phyloP scores from a whole-genome alignment of 2,113 vertebrate genomes.

The Proterorhinus semilunaris region DNA sequence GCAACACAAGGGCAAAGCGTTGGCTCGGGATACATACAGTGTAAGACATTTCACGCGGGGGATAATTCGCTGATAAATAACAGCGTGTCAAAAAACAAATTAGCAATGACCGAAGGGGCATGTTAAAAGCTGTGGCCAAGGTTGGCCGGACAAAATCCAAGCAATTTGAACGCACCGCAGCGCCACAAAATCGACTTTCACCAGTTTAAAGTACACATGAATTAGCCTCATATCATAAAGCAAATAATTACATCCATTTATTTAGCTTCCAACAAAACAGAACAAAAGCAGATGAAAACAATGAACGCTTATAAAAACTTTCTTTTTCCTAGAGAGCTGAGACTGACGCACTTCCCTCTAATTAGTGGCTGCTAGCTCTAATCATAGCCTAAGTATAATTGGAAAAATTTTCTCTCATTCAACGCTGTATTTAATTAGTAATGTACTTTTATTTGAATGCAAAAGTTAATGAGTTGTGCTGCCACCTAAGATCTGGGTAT shows the following conservation, averaged over 20 bases:
- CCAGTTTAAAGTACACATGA: background rate
- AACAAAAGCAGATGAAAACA: conserved; percentile 14
- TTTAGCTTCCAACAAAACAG: background rate
- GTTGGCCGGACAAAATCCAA: background rate
- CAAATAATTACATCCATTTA: background rate
- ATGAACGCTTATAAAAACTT: conserved; percentile 10
- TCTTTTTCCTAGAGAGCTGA: conserved; percentile 31
- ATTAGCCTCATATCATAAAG: background rate
- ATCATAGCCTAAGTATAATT: conserved; percentile 49
- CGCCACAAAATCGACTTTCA: background rate
- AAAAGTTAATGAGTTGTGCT: conserved; percentile 43
- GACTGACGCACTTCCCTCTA: conserved; percentile 25
- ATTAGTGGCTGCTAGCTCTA: conserved; percentile 54
- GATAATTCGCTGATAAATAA: conserved; percentile 4
- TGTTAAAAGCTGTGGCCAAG: conserved; percentile 2
- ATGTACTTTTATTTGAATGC: conserved; percentile 50
- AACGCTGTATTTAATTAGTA: conserved; percentile 51
- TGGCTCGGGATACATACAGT: background rate
- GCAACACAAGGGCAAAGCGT: background rate
- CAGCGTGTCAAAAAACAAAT: background rate
- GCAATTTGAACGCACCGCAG: background rate
- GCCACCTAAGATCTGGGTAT: conserved; percentile 43
- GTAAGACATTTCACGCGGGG: background rate
- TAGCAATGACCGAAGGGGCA: background rate
- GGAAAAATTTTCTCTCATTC: conserved; percentile 46